phyloP scores from a whole-genome alignment of 2,113 vertebrate genomes.

The Phrynocephalus versicolor region DNA sequence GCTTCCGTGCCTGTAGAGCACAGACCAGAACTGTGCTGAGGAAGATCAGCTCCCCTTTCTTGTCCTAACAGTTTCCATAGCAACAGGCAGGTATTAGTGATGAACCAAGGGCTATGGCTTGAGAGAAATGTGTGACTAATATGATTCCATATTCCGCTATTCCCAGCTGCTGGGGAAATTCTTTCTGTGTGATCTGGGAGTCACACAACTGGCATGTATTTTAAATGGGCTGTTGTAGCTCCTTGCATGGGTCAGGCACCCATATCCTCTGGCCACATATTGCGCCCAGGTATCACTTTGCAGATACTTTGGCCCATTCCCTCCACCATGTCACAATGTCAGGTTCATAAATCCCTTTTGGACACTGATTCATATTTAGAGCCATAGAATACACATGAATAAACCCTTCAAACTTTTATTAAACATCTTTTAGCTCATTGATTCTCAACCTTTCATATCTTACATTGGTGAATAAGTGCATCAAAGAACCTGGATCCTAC shows the following conservation, averaged over 20 bases:
- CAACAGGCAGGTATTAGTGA: conserved; percentile 41
- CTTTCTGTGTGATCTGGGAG: background rate
- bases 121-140: conserved; percentile 25
- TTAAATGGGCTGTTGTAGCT: background rate
- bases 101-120: conserved; percentile 2
- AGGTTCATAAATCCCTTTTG: background rate
- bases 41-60: background rate
- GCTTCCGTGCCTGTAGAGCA: background rate
- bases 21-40: conserved; percentile 9
- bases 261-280: background rate
- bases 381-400: background rate
- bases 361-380: background rate
- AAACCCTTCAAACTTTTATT: background rate
- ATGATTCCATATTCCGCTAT: background rate
- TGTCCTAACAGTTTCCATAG: conserved; percentile 57
- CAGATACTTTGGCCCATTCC: background rate
- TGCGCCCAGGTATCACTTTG: background rate
- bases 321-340: background rate
- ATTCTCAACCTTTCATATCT: background rate
- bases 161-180: conserved; percentile 16
- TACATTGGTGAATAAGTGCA: too few species aligned
- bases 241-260: background rate
- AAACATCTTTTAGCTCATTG: too few species aligned
- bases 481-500: too few species aligned
- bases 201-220: background rate